Evolutionary conservation across 1,140 invertebrate genomes (phyloP), one percentile per base, ranked within the genome.

Genomic region (Proales similis): DNA sequence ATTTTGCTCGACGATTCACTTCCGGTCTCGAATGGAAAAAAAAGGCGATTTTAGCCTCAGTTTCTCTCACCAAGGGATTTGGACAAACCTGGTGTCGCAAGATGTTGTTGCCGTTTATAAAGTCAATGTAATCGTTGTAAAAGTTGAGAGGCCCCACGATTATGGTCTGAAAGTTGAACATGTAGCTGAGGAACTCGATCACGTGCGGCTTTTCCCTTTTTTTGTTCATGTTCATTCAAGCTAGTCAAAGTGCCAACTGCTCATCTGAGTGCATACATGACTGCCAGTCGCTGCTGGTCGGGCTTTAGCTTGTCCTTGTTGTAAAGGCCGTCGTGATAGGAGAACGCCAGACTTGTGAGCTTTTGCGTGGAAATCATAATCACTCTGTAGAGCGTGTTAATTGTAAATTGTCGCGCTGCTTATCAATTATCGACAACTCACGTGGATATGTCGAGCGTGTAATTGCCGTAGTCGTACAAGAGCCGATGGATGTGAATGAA

Each of bases 341-440:
- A 86, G 74, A 90, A 95, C 0, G 90, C 91, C 32, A 96, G 74
- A 68, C 86, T 87, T 26, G 88, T 92, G 7, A 94, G 84, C 78
- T 93, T 91, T 75, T 96, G 90, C 1, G 88, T 90, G 65, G 90
- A 86, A n/a, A 97, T 88, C 93, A 97, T 97, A 65, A 96, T 46
- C 83, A 91, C 74, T 80, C 88, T 89, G 72, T 19, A 60, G 36
- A 43, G 24, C 14, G 7, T 11, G 14, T 36, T 19, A 4, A 57
- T 26, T 57, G 17, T 38, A 39, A 22, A 14, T 1, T 7, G 17
- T 27, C 43, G n/a, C 20, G 36, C 36, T 33, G 32, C 19, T 27
- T 17, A 12, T 24, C 30, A 42, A 9, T 36, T 36, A n/a, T 14
- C 4, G 19, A 19, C 9, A 29, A 47, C 63, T 70, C 68, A 79